Evolutionary conservation across 2,888 invertebrate species (phyloP).

Genomic region (Luperina nickerlii): DNA sequence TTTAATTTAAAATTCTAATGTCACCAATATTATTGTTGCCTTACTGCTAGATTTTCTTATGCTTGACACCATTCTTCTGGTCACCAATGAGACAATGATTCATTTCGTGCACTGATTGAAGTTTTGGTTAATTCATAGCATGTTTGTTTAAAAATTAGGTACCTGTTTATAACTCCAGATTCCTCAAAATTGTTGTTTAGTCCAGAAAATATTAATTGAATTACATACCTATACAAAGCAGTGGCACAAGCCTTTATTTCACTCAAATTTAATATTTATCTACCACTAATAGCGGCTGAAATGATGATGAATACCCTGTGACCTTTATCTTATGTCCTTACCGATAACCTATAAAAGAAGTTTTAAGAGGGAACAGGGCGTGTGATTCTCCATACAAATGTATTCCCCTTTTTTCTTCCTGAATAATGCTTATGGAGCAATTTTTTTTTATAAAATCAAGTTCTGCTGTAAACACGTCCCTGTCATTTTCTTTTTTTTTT

Average conservation of each 20-base stretch:
- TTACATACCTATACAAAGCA: background rate
- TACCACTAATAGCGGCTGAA: background rate
- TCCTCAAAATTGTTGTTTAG: background rate
- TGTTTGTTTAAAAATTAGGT: background rate
- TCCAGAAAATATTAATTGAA: background rate
- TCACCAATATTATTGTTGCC: conserved; percentile 30
- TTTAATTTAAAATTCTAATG: conserved; percentile 74
- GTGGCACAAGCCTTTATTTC: background rate
- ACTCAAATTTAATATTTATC: background rate
- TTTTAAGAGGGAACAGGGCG: background rate
- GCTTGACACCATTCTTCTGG: conserved; percentile 2
- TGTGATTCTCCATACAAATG: too few species aligned
- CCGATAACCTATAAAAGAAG: background rate
- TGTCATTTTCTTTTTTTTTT: too few species aligned
- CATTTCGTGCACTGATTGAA: background rate
- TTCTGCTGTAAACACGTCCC: too few species aligned
- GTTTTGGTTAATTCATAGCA: background rate
- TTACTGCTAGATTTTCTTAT: conserved; percentile 18
- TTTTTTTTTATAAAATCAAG: too few species aligned
- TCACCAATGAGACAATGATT: background rate
- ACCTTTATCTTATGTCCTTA: background rate
- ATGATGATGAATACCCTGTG: background rate
- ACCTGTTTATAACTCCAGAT: background rate
- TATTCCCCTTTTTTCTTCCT: too few species aligned
- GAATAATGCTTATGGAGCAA: too few species aligned